A percentile compares a stretch with the other conserved stretches of the same genome.
Evolutionary conservation across 2,888 invertebrate species (phyloP).

Genomic region (Diplazon laetatorius): DNA sequence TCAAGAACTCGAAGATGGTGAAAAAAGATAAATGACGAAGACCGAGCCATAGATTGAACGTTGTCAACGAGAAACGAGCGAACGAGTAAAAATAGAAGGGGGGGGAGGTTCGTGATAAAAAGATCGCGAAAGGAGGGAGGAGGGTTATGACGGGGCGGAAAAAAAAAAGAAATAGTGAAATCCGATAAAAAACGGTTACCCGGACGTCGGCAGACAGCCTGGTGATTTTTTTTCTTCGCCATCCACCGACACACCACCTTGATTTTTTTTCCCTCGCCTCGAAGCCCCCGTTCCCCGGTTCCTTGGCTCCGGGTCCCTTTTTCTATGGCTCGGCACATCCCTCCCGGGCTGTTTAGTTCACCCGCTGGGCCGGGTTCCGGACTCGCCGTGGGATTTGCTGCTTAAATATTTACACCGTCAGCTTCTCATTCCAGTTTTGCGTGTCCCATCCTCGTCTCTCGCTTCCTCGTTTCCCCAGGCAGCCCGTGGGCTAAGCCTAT

Average conservation of each 20-base stretch:
- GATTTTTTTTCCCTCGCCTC: constrained; percentile 52
- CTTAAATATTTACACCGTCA: constrained; percentile 76
- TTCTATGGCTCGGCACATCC: constrained; percentile 39
- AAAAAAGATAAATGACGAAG: not conserved
- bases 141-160: not conserved
- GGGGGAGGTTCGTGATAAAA: not conserved
- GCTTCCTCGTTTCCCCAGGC: constrained; percentile 45
- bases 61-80: not conserved
- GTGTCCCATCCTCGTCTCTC: constrained; percentile 39
- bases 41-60: not conserved
- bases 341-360: constrained; percentile 54
- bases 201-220: constrained; percentile 27
- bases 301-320: constrained; percentile 30
- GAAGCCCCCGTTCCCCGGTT: constrained; percentile 50
- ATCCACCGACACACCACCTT: constrained; percentile 43
- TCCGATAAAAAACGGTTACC: constrained; percentile 54
- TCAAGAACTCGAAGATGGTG: not conserved
- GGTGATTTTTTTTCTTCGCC: constrained; percentile 29
- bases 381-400: constrained; percentile 69
- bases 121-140: constrained; percentile 4
- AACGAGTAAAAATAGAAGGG: constrained; percentile 15
- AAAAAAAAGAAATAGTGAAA: constrained; percentile 36
- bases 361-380: constrained; percentile 51
- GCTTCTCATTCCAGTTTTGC: constrained; percentile 50
- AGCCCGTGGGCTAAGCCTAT: constrained; percentile 17